Base-by-base conservation (phyloP, 2,113 vertebrate species). In the Melanocharis versteri region DNA sequence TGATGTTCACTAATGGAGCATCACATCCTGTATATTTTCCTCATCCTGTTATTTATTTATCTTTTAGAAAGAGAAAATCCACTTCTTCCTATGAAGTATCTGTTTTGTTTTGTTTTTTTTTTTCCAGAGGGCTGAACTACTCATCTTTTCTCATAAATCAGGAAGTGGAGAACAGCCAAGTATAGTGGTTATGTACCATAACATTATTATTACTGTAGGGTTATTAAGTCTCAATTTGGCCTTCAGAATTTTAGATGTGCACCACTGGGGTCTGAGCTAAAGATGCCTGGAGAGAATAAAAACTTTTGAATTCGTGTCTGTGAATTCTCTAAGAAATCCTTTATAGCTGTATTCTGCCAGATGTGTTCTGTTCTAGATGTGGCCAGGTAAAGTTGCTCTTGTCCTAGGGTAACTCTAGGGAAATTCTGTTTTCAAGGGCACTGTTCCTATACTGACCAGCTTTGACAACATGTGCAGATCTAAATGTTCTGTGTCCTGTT, bases 11-110 rank as follows among this genome's bases (percentile, higher is more conserved):
- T 92, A 83, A 86, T 86, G 77, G 92, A 66, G 58, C 56, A 91
- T 83, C 70, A n/a, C n/a, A 58, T 81, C 71, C 81, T 50, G 31
- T 94, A 17, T 80, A 87, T 96, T 92, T 96, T 86, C 72, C 69
- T 93, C 68, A 54, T 90, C 45, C 15, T 93, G 54, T 86, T 97
- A 85, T 88, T 83, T 94, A 22, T 93, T 95, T 95, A 86, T 94
- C 93, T 90, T 89, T 86, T 90, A 50, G 93, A 58, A 75, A 21
- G 9, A 71, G 30, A 94, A 90, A 64, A 50, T 31, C 28, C 11
- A 11, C 42, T 92, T 92, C 64, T 65, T 94, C n/a, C 39, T 85
- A 5, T 64, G 47, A 81, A 31, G 18, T 53, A 44, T 81, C 37
- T 64, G 4, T 2, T 21, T 11, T 22, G 3, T 13, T 33, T 48